Evolutionary conservation across 2,797 vertebrate genomes (phyloP).

Genomic region (Emydoidea blandingii): DNA sequence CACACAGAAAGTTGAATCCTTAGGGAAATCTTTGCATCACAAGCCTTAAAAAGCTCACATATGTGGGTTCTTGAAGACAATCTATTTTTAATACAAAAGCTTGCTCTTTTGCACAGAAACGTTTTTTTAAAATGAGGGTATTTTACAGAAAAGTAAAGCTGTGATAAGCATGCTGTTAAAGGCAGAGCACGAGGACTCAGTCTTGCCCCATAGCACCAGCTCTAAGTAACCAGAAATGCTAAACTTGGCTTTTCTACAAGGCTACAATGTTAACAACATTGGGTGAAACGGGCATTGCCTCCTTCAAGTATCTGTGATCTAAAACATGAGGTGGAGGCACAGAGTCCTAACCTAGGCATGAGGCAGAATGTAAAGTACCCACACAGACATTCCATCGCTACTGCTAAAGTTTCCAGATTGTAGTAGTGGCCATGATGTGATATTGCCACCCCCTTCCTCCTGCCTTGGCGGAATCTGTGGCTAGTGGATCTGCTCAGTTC

Average conservation of each 20-base stretch:
- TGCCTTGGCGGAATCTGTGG: rapidly evolving
- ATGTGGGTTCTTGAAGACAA: not conserved
- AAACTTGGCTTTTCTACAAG: not conserved
- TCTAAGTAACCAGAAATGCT: not conserved
- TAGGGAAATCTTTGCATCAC: slow-evolving; percentile 5
- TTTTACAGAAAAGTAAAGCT: not conserved
- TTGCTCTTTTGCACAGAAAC: not conserved
- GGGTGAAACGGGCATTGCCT: not conserved
- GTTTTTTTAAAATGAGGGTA: not conserved
- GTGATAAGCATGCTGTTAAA: not conserved
- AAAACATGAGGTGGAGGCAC: not conserved
- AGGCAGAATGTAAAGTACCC: not conserved
- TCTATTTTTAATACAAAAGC: not conserved
- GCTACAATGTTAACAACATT: not conserved
- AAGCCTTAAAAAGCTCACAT: not conserved
- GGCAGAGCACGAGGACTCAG: not conserved
- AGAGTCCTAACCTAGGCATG: too few relatives aligned
- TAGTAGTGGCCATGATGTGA: not conserved
- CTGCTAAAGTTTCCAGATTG: not conserved
- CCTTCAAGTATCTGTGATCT: not conserved
- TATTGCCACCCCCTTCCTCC: not conserved
- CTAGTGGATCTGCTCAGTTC: not conserved
- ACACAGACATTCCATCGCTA: not conserved
- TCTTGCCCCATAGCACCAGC: not conserved
- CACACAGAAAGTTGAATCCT: not conserved